Evolutionary conservation across 2,888 invertebrate species (phyloP).

Genomic region (Vanessa cardui): DNA sequence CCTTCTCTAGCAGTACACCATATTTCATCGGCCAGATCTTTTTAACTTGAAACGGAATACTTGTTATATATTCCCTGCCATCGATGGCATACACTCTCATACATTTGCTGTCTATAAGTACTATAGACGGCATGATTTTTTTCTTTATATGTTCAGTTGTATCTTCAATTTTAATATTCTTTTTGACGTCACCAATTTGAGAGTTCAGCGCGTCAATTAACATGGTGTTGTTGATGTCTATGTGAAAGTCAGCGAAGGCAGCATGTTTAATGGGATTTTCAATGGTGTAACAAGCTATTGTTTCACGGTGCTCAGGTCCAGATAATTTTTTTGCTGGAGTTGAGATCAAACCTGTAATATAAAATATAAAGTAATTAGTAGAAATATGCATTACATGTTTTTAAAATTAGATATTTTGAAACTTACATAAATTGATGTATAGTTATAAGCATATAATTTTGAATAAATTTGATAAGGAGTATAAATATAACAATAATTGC

Average conservation of each 20-base stretch:
- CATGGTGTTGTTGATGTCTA: conserved; percentile 80
- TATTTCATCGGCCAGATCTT: conserved; percentile 93
- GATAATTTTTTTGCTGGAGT: conserved; percentile 76
- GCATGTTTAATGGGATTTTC: conserved; percentile 92
- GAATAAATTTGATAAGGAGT: too few relatives aligned
- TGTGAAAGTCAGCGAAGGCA: conserved; percentile 85
- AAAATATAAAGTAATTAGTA: too few relatives aligned
- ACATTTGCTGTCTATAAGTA: conserved; percentile 89
- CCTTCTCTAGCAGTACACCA: conserved; percentile 92
- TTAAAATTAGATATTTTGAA: too few relatives aligned
- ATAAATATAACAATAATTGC: too few relatives aligned
- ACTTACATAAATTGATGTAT: too few relatives aligned
- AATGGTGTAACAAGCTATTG: conserved; percentile 89
- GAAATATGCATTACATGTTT: too few relatives aligned
- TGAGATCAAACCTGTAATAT: conserved; percentile 74
- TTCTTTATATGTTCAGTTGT: conserved; percentile 78
- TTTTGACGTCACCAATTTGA: conserved; percentile 75
- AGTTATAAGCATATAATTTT: too few relatives aligned
- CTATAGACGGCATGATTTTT: conserved; percentile 85
- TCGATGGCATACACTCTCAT: conserved; percentile 90
- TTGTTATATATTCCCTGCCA: conserved; percentile 92
- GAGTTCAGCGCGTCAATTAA: conserved; percentile 78
- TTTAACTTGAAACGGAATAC: conserved; percentile 90
- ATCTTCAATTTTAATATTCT: conserved; percentile 75
- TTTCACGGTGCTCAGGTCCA: conserved; percentile 79